Percentiles rank a stretch among this genome's conserved stretches.
These are phyloP conservation scores for Myotis vivesi DNA, from an alignment of 2,797 vertebrate species.

Conservation along the genomic window DNA sequence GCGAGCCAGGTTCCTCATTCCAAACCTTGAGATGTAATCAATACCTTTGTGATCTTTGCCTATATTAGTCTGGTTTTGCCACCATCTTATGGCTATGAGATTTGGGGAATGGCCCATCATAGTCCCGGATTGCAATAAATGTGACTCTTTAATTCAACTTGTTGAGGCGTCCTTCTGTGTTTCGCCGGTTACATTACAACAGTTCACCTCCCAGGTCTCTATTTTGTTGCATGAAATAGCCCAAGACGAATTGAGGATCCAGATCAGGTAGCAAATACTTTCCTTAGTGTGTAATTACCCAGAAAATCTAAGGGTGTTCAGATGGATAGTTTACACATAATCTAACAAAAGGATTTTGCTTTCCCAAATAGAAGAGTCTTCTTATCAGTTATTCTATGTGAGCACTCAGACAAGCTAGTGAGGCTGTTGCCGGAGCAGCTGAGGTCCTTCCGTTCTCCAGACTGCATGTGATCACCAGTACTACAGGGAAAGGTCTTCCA, in stretches of 20 bases:
- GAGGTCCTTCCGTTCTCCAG: neutral
- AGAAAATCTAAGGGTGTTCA: neutral
- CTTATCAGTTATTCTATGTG: neutral
- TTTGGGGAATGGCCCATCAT: too few relatives aligned
- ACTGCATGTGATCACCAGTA: neutral
- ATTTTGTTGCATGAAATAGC: conserved; percentile 4
- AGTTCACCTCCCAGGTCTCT: neutral
- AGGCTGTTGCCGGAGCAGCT: neutral
- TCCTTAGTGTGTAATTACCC: neutral
- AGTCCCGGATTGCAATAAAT: too few relatives aligned
- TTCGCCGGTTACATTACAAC: too few relatives aligned
- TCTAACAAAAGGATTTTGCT: conserved; percentile 6
- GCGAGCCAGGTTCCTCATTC: too few relatives aligned
- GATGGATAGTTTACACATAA: conserved; percentile 39
- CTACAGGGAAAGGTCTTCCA: neutral
- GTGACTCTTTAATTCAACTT: too few relatives aligned
- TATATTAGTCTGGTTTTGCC: too few relatives aligned
- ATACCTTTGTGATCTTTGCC: too few relatives aligned
- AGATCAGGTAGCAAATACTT: neutral
- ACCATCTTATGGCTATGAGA: too few relatives aligned
- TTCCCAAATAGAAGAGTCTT: conserved; percentile 6
- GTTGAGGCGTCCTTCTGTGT: too few relatives aligned
- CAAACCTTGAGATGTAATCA: too few relatives aligned
- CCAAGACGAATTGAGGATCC: conserved; percentile 36
- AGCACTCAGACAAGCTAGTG: neutral